Evolutionary conservation across 2,797 vertebrate species (phyloP).

Genomic region (Enteromius anoplus): DNA sequence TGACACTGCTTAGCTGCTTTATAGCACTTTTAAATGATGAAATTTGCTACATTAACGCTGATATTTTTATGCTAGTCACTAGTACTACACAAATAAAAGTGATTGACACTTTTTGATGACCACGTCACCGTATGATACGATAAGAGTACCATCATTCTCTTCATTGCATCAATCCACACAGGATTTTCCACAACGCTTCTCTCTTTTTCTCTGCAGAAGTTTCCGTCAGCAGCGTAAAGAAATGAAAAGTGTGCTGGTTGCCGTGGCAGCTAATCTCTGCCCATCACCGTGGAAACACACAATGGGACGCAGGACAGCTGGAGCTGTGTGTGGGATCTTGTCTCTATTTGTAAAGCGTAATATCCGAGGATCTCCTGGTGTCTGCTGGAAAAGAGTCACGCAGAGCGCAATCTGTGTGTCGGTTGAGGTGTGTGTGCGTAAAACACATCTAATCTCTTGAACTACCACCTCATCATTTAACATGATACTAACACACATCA

Average conservation of each 20-base stretch:
- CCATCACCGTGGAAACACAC: slow-evolving; percentile 37
- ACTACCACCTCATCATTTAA: slow-evolving; percentile 47
- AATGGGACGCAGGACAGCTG: slow-evolving; percentile 51
- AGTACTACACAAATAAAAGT: background rate
- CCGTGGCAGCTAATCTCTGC: slow-evolving; percentile 51
- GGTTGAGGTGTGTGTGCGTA: slow-evolving; percentile 36
- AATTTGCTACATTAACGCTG: background rate
- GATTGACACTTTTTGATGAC: background rate
- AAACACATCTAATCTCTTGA: slow-evolving; percentile 35
- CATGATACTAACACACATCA: slow-evolving; percentile 49
- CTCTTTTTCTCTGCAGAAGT: background rate
- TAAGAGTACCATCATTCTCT: background rate
- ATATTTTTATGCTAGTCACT: background rate
- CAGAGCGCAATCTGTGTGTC: slow-evolving; percentile 26
- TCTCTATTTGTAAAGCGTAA: slow-evolving; percentile 45
- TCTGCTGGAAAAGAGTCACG: slow-evolving; percentile 36
- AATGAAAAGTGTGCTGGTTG: slow-evolving; percentile 34
- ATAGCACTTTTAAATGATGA: background rate
- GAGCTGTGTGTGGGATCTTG: slow-evolving; percentile 42
- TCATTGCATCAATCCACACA: slow-evolving; percentile 1
- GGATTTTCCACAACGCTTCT: background rate
- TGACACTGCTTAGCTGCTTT: background rate
- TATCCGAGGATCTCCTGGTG: slow-evolving; percentile 23
- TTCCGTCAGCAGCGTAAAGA: slow-evolving; percentile 3
- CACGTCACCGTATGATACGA: background rate